Conservation (phyloP, 2,113 vertebrate species). For the Macrotis lagotis region DNA sequence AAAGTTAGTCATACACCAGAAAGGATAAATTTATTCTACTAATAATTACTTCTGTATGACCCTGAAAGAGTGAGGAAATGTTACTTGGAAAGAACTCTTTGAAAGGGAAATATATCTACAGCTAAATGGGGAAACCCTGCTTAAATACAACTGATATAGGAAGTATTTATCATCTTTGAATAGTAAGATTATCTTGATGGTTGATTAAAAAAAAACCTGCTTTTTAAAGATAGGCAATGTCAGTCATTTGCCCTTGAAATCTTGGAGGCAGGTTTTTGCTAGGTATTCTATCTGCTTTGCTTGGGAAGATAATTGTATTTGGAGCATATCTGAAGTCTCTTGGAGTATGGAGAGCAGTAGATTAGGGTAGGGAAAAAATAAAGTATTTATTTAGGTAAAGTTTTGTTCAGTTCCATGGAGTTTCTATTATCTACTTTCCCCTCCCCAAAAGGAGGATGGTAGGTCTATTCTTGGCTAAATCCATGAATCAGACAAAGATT, state of each 20-base stretch:
- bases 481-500: not conserved
- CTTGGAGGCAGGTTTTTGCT: not conserved
- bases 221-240: not conserved
- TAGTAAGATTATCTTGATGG: not conserved
- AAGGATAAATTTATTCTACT: not conserved
- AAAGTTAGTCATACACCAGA: not conserved
- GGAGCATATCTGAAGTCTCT: not conserved
- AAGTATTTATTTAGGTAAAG: not conserved
- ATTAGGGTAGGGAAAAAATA: not conserved
- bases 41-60: not conserved
- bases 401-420: not conserved
- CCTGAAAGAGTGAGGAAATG: not conserved
- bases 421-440: not conserved
- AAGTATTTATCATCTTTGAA: not conserved
- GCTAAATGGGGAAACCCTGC: not conserved
- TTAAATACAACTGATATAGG: not conserved
- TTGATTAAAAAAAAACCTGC: not conserved
- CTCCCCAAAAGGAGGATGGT: not conserved
- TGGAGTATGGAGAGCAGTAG: not conserved
- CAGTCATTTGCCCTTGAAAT: not conserved
- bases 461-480: too few relatives aligned
- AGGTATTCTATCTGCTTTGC: not conserved
- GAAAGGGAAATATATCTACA: not conserved
- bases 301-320: not conserved
- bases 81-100: too few relatives aligned